Evolutionary conservation across 1,140 invertebrate species (phyloP).

Genomic region (Bombyx mandarina): DNA sequence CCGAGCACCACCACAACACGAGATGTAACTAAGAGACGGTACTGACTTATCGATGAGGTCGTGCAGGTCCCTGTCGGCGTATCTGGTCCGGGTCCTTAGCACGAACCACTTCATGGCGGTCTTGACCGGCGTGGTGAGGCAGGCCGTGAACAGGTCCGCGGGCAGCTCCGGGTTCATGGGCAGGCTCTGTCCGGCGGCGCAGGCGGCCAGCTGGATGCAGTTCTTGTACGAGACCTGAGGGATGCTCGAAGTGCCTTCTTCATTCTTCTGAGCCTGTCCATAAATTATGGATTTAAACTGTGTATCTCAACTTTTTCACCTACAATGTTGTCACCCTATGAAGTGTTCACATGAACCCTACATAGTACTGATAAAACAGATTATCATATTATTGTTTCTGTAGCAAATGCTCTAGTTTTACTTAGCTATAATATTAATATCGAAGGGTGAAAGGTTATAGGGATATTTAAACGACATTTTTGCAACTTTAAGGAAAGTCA

Average conservation of each 20-base stretch:
- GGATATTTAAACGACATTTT: no score
- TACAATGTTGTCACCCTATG: background rate
- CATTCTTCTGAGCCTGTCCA: constrained; percentile 20
- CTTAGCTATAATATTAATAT: no score
- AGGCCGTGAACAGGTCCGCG: constrained; percentile 98
- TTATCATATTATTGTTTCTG: no score
- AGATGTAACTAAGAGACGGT: background rate
- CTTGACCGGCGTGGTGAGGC: constrained; percentile 98
- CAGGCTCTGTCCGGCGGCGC: constrained; percentile 90
- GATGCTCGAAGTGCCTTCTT: constrained; percentile 9
- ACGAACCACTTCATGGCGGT: constrained; percentile 97
- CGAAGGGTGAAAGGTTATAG: no score
- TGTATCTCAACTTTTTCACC: background rate
- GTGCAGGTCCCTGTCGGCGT: constrained; percentile 84
- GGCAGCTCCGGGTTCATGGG: constrained; percentile 98
- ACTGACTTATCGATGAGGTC: constrained; percentile 90
- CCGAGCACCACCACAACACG: background rate
- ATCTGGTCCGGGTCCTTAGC: constrained; percentile 85
- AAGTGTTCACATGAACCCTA: no score
- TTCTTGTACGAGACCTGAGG: constrained; percentile 80
- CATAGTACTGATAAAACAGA: no score
- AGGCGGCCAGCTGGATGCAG: constrained; percentile 97
- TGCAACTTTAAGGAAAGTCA: no score
- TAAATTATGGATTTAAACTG: background rate
- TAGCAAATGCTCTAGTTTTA: no score